Base-by-base conservation (phyloP, 2,113 vertebrate species). In the Mugil cephalus region DNA sequence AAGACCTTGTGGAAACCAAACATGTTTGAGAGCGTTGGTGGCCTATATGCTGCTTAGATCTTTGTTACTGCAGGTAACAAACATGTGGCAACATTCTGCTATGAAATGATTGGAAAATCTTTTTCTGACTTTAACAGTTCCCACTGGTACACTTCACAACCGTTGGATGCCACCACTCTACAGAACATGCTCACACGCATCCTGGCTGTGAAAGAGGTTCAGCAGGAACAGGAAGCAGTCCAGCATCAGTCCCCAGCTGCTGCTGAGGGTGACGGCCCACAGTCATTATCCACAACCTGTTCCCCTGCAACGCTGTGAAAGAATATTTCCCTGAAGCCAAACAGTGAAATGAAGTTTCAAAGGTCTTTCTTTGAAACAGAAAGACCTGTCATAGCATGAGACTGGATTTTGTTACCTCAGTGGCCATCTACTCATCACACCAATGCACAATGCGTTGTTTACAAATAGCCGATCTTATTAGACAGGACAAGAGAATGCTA, bases 121-220 rank as follows among this genome's bases (percentile, higher is more conserved):
- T 42, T 95, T 67, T 96, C 95, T 70, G 93, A 94, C 24, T 93
- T 93, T 52, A 94, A 95, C 74, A 98, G 97, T 79, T 94, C 96
- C 67, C 92, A 95, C 88, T 99, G 98, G 98, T 99, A 96, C 78
- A 97, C 96, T 73, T 94, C 93, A 14, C 87, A 95, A 66, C 93
- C 96, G 7, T 92, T 99, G 87, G 96, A 97, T 78, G 93, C 92
- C 6, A 86, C 88, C 67, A 97, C 94, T 46, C 92, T 99, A 90
- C 96, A 97, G 91, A 96, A 94, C 94, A 99, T 99, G 97, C 93
- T 99, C 85, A 96, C 96, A 1, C 93, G 97, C 18, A 98, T 99
- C 89, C 92, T 98, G 74, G 96, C 97, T 69, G 97, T 99, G 89
- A 93, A 94, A 89, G 96, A 98, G 87, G 91, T 98, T 83, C 95